phyloP scores from a whole-genome alignment of 2,113 vertebrate species.

The Thunnus maccoyii region DNA sequence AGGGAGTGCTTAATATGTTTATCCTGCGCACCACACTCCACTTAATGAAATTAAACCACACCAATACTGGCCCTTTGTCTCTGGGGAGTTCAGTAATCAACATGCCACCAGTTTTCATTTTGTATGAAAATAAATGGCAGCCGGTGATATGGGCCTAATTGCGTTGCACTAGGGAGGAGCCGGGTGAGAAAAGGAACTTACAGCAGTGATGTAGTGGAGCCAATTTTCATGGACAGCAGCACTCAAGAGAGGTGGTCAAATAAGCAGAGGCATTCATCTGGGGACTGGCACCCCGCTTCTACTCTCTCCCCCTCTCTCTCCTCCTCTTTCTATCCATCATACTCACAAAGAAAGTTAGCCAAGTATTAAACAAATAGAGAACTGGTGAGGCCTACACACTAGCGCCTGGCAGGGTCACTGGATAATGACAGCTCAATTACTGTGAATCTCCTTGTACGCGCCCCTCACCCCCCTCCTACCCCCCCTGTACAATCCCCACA shows the following conservation, averaged over 20 bases:
- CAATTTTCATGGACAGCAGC: conserved; percentile 92
- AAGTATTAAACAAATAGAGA: conserved; percentile 91
- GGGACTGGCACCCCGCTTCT: conserved; percentile 73
- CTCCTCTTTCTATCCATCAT: conserved; percentile 76
- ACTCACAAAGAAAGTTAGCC: conserved; percentile 87
- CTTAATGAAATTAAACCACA: conserved; percentile 98
- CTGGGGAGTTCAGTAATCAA: conserved; percentile 91
- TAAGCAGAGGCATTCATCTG: conserved; percentile 90
- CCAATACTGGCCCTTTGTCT: conserved; percentile 91
- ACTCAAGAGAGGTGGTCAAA: conserved; percentile 89
- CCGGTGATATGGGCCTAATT: conserved; percentile 93
- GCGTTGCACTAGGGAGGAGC: conserved; percentile 87
- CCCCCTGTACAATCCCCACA: conserved; percentile 47
- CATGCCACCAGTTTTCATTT: conserved; percentile 92
- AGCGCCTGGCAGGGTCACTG: conserved; percentile 79
- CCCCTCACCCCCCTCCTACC: neutral
- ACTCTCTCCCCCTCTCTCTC: conserved; percentile 63
- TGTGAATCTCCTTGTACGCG: conserved; percentile 79
- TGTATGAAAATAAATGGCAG: conserved; percentile 98
- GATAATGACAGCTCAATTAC: conserved; percentile 90
- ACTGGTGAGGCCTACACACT: conserved; percentile 68
- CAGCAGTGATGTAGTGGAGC: conserved; percentile 92
- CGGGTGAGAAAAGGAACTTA: conserved; percentile 89
- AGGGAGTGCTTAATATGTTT: conserved; percentile 91
- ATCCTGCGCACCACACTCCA: conserved; percentile 93